phyloP scores from a whole-genome alignment of 2,113 vertebrate genomes.

The Daboia siamensis region DNA sequence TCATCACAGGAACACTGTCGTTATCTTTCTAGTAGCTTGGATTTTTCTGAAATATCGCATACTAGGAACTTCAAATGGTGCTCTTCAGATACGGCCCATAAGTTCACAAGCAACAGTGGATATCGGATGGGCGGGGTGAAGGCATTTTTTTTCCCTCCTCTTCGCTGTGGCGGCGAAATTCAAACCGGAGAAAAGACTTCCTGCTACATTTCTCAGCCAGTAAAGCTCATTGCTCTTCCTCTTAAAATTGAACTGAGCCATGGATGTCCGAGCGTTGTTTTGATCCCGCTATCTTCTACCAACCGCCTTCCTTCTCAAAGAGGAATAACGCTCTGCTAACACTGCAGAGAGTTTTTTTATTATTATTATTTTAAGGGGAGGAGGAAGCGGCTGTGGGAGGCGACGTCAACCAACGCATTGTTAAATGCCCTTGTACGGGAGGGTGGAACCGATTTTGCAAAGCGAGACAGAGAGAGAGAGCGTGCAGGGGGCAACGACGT shows the following conservation, averaged over 20 bases:
- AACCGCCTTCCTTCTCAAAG: not conserved
- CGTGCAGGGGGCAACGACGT: not conserved
- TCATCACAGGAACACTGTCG: not conserved
- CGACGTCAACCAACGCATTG: slow-evolving; percentile 41
- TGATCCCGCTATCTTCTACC: not conserved
- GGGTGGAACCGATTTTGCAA: not conserved
- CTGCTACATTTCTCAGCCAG: not conserved
- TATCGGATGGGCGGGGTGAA: not conserved
- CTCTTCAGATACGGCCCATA: not conserved
- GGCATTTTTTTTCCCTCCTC: not conserved
- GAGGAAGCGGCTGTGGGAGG: slow-evolving; percentile 50
- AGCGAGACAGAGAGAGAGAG: not conserved
- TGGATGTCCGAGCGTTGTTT: not conserved
- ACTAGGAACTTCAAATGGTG: not conserved
- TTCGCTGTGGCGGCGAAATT: not conserved
- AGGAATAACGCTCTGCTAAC: not conserved
- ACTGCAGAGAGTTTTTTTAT: not conserved
- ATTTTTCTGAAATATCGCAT: not conserved
- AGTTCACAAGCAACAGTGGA: not conserved
- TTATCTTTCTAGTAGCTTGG: not conserved
- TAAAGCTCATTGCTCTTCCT: not conserved
- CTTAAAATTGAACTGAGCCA: not conserved
- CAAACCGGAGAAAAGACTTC: not conserved
- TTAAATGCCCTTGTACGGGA: slow-evolving; percentile 13
- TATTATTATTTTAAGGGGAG: slow-evolving; percentile 8